Conservation (phyloP, 2,888 invertebrate species). For the Gibbula magus region DNA sequence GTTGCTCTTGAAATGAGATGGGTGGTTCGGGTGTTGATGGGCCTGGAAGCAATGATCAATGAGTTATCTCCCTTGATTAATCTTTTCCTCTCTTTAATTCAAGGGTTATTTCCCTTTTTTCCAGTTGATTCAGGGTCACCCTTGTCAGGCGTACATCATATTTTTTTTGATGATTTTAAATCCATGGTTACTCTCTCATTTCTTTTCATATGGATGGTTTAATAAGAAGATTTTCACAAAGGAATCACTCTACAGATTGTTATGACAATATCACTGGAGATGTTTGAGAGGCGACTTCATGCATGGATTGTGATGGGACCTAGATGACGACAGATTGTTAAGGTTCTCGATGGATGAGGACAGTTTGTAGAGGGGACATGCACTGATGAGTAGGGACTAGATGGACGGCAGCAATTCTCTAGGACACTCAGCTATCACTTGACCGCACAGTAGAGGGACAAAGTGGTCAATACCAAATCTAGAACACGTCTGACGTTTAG, state of each 20-base stretch:
- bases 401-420: background rate
- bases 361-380: background rate
- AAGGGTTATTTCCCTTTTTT: background rate
- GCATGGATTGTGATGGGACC: background rate
- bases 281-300: background rate
- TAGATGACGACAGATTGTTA: too few relatives aligned
- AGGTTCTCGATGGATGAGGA: background rate
- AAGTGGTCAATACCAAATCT: too few relatives aligned
- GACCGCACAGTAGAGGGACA: background rate
- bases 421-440: background rate
- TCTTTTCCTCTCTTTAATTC: background rate
- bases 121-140: too few relatives aligned
- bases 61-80: conserved; percentile 23
- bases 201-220: background rate
- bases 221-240: too few relatives aligned
- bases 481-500: too few relatives aligned
- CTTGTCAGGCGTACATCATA: too few relatives aligned
- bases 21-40: conserved; percentile 38
- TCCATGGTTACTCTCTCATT: background rate
- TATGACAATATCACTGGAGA: background rate
- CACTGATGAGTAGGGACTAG: background rate
- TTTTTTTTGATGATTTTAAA: too few relatives aligned
- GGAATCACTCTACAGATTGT: too few relatives aligned
- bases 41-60: conserved; percentile 34
- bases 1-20: conserved; percentile 29